These are phyloP conservation scores for Coluber constrictor DNA, from an alignment of 2,797 vertebrate species.

Conservation along the genomic window DNA sequence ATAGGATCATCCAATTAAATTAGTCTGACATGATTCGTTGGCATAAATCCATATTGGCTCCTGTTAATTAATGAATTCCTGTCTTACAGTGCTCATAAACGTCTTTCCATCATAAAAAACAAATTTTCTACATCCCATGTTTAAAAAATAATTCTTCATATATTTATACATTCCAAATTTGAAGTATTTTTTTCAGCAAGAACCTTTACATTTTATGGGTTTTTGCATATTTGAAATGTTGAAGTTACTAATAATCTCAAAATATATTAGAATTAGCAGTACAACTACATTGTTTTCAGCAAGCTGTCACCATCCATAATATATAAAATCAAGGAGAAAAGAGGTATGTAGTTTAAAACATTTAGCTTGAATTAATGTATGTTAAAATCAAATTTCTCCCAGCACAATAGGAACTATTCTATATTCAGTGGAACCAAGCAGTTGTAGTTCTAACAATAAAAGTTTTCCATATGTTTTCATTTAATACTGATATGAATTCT, in stretches of 20 bases:
- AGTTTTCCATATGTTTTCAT: not conserved
- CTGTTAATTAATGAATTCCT: not conserved
- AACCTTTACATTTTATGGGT: not conserved
- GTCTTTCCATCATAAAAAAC: not conserved
- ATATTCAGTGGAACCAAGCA: not conserved
- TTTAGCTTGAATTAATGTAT: not conserved
- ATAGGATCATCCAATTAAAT: not conserved
- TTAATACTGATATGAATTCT: conserved; percentile 42
- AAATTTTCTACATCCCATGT: not conserved
- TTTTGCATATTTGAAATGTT: not conserved
- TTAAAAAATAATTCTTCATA: not conserved
- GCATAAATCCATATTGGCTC: not conserved
- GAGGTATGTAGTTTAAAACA: not conserved
- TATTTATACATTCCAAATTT: not conserved
- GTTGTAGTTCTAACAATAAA: not conserved
- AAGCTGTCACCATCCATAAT: not conserved
- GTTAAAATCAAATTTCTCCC: not conserved
- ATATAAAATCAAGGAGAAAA: not conserved
- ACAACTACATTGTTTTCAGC: not conserved
- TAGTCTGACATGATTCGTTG: not conserved
- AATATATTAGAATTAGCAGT: not conserved
- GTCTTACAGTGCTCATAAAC: not conserved
- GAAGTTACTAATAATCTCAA: not conserved
- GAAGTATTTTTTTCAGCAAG: not conserved
- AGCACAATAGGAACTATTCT: not conserved